A percentile compares a stretch with the other conserved stretches of the same genome.
phyloP scores from a whole-genome alignment of 2,888 invertebrate genomes.

The Laspeyria flexula region DNA sequence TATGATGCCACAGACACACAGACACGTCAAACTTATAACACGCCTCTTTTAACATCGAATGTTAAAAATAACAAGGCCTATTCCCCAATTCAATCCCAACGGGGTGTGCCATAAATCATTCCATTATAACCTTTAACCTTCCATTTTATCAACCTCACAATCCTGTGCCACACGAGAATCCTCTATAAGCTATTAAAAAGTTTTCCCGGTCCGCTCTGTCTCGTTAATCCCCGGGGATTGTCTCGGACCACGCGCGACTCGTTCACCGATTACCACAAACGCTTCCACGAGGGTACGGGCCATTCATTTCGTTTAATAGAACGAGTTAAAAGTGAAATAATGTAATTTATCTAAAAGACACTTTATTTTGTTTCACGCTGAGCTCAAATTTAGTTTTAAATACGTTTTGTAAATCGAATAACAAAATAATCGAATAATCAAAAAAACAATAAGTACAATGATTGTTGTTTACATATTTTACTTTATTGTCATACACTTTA shows the following conservation, averaged over 20 bases:
- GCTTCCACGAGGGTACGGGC: neutral
- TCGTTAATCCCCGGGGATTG: conserved; percentile 34
- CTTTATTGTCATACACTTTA: too few relatives aligned
- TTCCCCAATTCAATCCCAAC: neutral
- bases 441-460: too few relatives aligned
- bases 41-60: too few relatives aligned
- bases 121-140: conserved; percentile 11
- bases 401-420: too few relatives aligned
- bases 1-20: too few relatives aligned
- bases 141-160: conserved; percentile 2
- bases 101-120: neutral
- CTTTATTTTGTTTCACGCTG: too few relatives aligned
- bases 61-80: neutral
- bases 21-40: too few relatives aligned
- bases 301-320: neutral
- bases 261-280: conserved; percentile 18
- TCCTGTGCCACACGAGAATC: conserved; percentile 8
- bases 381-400: too few relatives aligned
- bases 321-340: too few relatives aligned
- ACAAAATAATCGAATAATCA: too few relatives aligned
- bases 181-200: conserved; percentile 39
- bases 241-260: conserved; percentile 23
- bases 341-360: too few relatives aligned
- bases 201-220: conserved; percentile 25
- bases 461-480: too few relatives aligned